A percentile compares a stretch with the other conserved stretches of the same genome.
These are phyloP conservation scores for Trachelus tabidus DNA, from an alignment of 2,888 invertebrate genomes.

Conservation along the genomic window DNA sequence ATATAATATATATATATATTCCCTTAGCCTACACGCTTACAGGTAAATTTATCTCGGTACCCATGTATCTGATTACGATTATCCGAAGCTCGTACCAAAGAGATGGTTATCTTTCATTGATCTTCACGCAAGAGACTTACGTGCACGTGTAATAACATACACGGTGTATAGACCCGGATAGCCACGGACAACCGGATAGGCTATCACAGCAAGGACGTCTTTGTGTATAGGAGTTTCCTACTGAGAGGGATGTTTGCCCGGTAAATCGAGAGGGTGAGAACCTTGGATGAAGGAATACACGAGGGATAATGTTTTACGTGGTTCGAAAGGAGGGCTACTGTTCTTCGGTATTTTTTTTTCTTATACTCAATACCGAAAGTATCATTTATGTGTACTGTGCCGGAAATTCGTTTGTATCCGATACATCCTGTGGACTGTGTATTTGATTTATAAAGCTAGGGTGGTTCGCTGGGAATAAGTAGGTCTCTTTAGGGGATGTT, in stretches of 20 bases:
- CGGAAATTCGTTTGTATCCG: background rate
- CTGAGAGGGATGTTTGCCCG: background rate
- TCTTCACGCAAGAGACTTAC: constrained; percentile 37
- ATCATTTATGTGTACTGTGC: background rate
- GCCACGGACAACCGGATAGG: background rate
- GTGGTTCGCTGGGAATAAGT: background rate
- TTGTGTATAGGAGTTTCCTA: background rate
- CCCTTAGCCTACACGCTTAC: background rate
- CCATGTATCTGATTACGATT: background rate
- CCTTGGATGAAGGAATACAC: background rate
- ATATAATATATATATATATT: no score
- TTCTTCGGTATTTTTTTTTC: background rate
- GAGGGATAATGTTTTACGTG: background rate
- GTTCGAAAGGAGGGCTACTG: background rate
- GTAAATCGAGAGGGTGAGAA: background rate
- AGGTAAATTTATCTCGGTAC: background rate
- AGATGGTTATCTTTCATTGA: constrained; percentile 6
- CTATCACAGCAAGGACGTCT: background rate
- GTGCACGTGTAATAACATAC: constrained; percentile 47
- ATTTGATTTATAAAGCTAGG: background rate
- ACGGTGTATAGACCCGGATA: background rate
- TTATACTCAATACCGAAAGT: background rate
- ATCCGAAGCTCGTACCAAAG: background rate
- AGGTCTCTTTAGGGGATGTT: background rate
- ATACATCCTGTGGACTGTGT: background rate